Evolutionary conservation across 2,888 invertebrate genomes (phyloP), one percentile per base, ranked within the genome.

Genomic region (Ochropleura plecta): DNA sequence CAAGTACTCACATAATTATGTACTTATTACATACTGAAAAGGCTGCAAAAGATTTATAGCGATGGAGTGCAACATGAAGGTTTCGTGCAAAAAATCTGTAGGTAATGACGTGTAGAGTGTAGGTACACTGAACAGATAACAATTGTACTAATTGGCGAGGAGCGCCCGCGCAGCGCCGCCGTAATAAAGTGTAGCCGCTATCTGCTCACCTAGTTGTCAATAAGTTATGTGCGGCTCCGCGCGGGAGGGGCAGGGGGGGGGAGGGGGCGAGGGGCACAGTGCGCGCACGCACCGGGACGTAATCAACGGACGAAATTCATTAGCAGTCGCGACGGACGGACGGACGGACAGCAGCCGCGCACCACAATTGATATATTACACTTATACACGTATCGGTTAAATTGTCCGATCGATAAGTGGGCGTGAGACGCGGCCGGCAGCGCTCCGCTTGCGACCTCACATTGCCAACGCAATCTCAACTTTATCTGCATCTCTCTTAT

Each of bases 381-480:
- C 91, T 90, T 90, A 91, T 90, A 90, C 91, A 90, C 92, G 93
- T 92, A 93, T 93, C 94, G 92, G 91, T 90, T 94, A 93, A 94
- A 94, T 93, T 94, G 94, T 92, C 91, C 91, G 90, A 88, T 91
- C 92, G 95, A 94, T 94, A 95, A 94, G 95, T 95, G 94, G 95
- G 95, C 95, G 95, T 90, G 92, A 87, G 92, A 90, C 88, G 82
- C 84, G 77, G 66, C 77, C 77, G 85, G 72, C 73, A 64, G 67
- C 77, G 70, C 77, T 67, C 70, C 66, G 63, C 81, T 76, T 77
- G 73, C 65, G 80, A 77, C 88, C 10, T 6, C 2, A 9, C 16
- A n/a, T 16, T 8, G 30, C 2, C 71, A 8, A 16, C 1, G 44
- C 44, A 87, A 72, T 57, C n/a, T 62, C 66, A 18, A 82, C 82